A percentile compares a stretch with the other conserved stretches of the same genome.
Evolutionary conservation across 2,888 invertebrate species (phyloP).

Genomic region (Cabera pusaria): DNA sequence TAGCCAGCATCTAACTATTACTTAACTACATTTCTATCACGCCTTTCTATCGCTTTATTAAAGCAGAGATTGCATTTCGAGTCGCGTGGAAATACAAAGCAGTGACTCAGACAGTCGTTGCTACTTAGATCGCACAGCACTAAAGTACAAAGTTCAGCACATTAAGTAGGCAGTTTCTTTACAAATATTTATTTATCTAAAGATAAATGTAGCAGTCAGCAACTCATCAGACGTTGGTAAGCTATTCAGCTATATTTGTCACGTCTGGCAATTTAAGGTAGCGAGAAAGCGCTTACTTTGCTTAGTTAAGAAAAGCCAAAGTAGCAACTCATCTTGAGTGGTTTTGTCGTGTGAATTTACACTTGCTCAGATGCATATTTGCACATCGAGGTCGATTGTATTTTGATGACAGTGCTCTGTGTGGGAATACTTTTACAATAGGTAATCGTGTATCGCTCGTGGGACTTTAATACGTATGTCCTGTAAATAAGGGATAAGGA

Average conservation of each 20-base stretch:
- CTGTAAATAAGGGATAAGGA: too few relatives aligned
- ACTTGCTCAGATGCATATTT: conserved; percentile 11
- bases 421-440: conserved; percentile 4
- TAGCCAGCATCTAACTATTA: too few relatives aligned
- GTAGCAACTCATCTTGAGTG: conserved; percentile 23
- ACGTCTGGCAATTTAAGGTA: conserved; percentile 20
- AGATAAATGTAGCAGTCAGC: conserved; percentile 21
- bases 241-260: conserved; percentile 11
- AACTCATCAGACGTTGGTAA: conserved; percentile 8
- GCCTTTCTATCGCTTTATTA: too few relatives aligned
- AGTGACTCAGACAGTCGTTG: conserved; percentile 9
- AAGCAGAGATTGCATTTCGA: background rate
- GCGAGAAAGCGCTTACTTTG: too few relatives aligned
- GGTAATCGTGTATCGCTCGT: background rate
- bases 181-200: conserved; percentile 19
- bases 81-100: conserved; percentile 6
- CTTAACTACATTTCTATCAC: too few relatives aligned
- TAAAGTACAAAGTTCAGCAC: conserved; percentile 18
- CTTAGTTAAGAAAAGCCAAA: conserved; percentile 13
- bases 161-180: conserved; percentile 12
- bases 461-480: too few relatives aligned
- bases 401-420: conserved; percentile 11
- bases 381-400: conserved; percentile 10
- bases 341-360: conserved; percentile 13
- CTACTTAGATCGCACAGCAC: conserved; percentile 1